Evolutionary conservation across 1,140 invertebrate genomes (phyloP), one percentile per base, ranked within the genome.

Genomic region (Contarinia nasturtii): DNA sequence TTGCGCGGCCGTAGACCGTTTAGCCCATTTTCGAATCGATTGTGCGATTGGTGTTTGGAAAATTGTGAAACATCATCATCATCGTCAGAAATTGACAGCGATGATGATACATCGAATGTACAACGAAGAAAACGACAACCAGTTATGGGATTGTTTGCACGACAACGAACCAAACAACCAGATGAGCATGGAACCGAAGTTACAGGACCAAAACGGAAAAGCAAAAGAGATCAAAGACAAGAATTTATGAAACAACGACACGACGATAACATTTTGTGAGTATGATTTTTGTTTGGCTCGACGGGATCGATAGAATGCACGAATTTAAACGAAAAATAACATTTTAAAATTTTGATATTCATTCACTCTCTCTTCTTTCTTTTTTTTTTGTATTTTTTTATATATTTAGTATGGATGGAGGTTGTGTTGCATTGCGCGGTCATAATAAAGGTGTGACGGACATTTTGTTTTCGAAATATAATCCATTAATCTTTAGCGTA

Each of bases 401-500:
- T 18, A 18, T 18, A 3, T 63, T 49, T 49, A 69, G 61, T 34
- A 62, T 60, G 45, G 66, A 73, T 53, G 67, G 63, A 46, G 67
- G 69, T 33, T 74, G 73, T 20, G 53, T 78, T 48, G 66, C 70
- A 47, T 59, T 86, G 33, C 67, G 78, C 54, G 83, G 81, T 7
- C 84, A 88, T 54, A 74, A 72, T 11, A 78, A 78, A 27, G 69
- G 81, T 19, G 73, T 88, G 3, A 82, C 83, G 55, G 77, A 78
- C 51, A 69, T 84, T 33, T 71, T 70, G 52, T 81, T 85, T 54
- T 66, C 71, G 43, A 61, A 71, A 41, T 57, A 62, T 50, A 67
- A 70, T 51, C 64, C 69, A 45, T 63, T 80, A 50, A 61, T 87
- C 34, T 61, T 87, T 43, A 84, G 82, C 18, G 76, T 77, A 36